A percentile compares a stretch with the other conserved stretches of the same genome.
Conservation (phyloP, 1,140 invertebrate species). For the Sarcophaga bullata region DNA sequence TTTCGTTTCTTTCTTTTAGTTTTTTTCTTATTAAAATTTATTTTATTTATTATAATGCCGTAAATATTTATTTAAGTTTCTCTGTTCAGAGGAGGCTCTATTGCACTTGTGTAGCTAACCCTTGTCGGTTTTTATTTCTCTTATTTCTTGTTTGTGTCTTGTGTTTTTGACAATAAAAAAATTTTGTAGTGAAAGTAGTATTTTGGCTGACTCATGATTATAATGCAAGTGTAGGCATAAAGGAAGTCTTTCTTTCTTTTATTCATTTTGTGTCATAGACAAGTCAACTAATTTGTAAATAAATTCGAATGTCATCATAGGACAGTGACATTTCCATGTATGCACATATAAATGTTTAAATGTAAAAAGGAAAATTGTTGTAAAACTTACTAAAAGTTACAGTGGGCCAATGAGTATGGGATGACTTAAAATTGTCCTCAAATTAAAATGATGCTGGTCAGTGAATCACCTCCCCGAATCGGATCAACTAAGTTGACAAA, state of each 20-base stretch:
- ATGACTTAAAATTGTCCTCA: too few relatives aligned
- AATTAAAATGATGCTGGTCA: too few relatives aligned
- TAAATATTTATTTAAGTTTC: too few relatives aligned
- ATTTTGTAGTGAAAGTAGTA: not conserved
- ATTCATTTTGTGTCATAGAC: not conserved
- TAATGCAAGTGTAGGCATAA: not conserved
- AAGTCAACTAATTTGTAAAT: not conserved
- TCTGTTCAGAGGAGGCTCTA: not conserved
- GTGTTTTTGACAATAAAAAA: too few relatives aligned
- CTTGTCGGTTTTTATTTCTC: not conserved
- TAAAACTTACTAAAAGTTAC: too few relatives aligned
- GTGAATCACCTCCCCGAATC: too few relatives aligned
- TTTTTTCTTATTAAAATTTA: not conserved
- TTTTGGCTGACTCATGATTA: not conserved
- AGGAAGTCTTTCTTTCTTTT: not conserved
- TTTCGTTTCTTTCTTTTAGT: not conserved
- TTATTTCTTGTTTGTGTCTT: not conserved
- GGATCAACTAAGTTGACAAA: too few relatives aligned
- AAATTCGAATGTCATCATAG: not conserved
- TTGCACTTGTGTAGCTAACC: not conserved
- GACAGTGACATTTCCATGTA: not conserved
- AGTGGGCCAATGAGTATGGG: too few relatives aligned
- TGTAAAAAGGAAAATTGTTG: too few relatives aligned
- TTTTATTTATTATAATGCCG: not conserved
- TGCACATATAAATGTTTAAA: too few relatives aligned